These are phyloP conservation scores for Pachypeltis micranthus DNA, from an alignment of 1,140 invertebrate species.

Conservation along the genomic window DNA sequence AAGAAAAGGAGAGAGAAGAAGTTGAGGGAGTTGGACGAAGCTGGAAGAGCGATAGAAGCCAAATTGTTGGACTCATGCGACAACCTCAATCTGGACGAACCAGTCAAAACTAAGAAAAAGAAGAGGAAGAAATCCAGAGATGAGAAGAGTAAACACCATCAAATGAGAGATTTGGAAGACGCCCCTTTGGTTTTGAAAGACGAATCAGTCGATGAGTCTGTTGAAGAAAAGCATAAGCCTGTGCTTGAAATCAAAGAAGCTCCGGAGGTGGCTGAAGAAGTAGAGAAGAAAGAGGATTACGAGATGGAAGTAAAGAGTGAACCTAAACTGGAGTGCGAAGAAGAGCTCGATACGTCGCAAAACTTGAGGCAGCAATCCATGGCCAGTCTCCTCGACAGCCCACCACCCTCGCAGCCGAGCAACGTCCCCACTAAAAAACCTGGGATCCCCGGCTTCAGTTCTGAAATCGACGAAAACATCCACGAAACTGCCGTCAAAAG, in stretches of 20 bases:
- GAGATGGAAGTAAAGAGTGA: slow-evolving; percentile 21
- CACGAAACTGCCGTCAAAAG: slow-evolving; percentile 69
- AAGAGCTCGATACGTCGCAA: neutral
- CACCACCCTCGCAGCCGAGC: slow-evolving; percentile 30
- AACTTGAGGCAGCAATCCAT: slow-evolving; percentile 34
- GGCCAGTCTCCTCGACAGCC: slow-evolving; percentile 38
- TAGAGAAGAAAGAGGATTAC: slow-evolving; percentile 20
- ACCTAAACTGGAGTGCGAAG: neutral
- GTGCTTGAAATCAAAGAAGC: slow-evolving; percentile 5
- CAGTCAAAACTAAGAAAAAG: slow-evolving; percentile 51
- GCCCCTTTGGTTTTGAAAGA: slow-evolving; percentile 41
- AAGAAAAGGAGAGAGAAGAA: slow-evolving; percentile 54
- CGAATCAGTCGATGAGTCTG: slow-evolving; percentile 12
- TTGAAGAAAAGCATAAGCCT: slow-evolving; percentile 22
- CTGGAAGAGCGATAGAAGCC: slow-evolving; percentile 65
- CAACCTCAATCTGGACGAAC: slow-evolving; percentile 29
- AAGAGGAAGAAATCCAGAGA: slow-evolving; percentile 71
- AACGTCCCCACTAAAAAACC: slow-evolving; percentile 35
- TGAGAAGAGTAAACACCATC: slow-evolving; percentile 52
- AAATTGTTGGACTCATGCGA: slow-evolving; percentile 49
- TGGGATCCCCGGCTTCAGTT: slow-evolving; percentile 57
- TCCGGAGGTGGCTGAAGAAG: slow-evolving; percentile 7
- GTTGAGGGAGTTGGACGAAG: slow-evolving; percentile 53
- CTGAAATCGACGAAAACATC: slow-evolving; percentile 48
- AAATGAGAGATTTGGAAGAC: slow-evolving; percentile 23